Conservation (phyloP, 2,113 vertebrate genomes). For the Percopsis transmontana region DNA sequence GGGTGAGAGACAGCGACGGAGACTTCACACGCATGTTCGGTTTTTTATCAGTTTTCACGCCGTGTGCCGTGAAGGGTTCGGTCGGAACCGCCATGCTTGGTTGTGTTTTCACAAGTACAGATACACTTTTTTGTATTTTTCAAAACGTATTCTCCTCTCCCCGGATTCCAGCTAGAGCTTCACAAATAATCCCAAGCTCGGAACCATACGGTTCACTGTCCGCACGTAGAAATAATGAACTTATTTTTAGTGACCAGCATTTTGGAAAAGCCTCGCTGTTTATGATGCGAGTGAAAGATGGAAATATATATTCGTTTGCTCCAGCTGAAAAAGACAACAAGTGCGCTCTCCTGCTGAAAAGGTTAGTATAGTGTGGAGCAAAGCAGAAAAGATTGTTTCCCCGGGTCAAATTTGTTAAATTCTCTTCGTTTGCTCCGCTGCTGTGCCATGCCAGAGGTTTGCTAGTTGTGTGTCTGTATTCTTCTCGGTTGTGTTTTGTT, state of each 20-base stretch:
- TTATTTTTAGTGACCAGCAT: conserved; percentile 4
- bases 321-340: background rate
- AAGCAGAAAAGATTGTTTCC: background rate
- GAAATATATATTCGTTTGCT: background rate
- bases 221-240: conserved; percentile 11
- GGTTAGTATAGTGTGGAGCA: background rate
- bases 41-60: conserved; percentile 41
- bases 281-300: background rate
- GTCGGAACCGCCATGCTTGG: conserved; percentile 30
- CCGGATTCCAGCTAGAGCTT: background rate
- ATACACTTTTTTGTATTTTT: conserved; percentile 27
- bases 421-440: conserved; percentile 24
- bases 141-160: background rate
- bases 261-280: background rate
- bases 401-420: conserved; percentile 21
- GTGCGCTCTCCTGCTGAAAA: background rate
- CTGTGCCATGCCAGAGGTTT: conserved; percentile 42
- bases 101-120: conserved; percentile 27
- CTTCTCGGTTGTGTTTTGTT: background rate
- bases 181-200: conserved; percentile 13
- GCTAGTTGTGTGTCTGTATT: conserved; percentile 42
- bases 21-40: conserved; percentile 28
- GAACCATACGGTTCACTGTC: background rate
- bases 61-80: conserved; percentile 33
- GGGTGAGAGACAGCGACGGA: too few species aligned